Evolutionary conservation across 2,797 vertebrate genomes (phyloP), one percentile per base, ranked within the genome.

Genomic region (Percopsis omiscomaycus): DNA sequence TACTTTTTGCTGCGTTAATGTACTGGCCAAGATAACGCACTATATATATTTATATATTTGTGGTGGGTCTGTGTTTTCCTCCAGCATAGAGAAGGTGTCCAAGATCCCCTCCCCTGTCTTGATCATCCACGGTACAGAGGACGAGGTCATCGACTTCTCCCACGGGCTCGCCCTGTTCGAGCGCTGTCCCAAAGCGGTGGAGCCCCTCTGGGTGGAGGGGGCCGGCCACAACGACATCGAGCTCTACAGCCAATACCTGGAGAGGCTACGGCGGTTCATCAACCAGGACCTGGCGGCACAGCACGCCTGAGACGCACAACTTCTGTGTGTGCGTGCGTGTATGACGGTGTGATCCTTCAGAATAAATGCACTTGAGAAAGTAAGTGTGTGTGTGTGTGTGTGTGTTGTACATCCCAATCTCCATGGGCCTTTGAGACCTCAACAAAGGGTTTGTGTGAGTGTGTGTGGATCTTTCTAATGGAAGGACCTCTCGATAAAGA

Each of bases 161-260:
- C 97, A 98, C 0, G 97, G 97, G 76, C 91, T 98, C 70, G 97
- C 97, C 0, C 93, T 99, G 52, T 99, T 95, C 0, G 97, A 99
- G 88, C 96, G 97, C 85, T 99, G 97, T 76, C 96, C 96, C 61
- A 97, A 97, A 87, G 96, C 97, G 0, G 97, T 98, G 89, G 97
- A 99, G 92, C 97, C 97, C 0, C 94, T 99, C 45, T 99, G 97
- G 97, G 97, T 98, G 75, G 97, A 99, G 46, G 97, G 97, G 3
- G 97, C 97, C 0, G 97, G 97, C 9, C 97, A 99, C 93, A 98
- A 98, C 70, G 97, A 99, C 91, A 98, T 99, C 69, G 97, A 99
- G 94, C 96, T 98, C 75, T 98, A 98, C 92, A 98, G 97, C 90
- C 97, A 99, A 90, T 99, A 98, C 90, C 91, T 99, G 88, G 97